phyloP scores from a whole-genome alignment of 1,140 invertebrate genomes.

The Latrodectus geometricus region DNA sequence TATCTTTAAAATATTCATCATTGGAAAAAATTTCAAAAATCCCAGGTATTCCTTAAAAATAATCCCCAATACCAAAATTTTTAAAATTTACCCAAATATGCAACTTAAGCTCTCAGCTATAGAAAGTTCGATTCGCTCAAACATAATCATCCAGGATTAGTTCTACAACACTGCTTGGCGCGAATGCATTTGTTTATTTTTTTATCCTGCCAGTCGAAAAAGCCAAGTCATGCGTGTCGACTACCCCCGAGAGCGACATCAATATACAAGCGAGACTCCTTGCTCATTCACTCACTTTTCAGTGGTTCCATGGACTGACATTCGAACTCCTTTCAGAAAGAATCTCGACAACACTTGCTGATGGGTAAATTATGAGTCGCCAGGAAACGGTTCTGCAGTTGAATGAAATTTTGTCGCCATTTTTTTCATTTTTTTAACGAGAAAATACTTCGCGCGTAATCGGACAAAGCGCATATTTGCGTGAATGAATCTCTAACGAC shows the following conservation, averaged over 20 bases:
- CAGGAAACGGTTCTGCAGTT: conserved; percentile 52
- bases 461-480: background rate
- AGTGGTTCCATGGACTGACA: background rate
- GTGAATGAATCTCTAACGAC: background rate
- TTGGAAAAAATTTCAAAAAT: no score
- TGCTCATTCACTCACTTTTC: background rate
- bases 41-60: no score
- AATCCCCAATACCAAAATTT: no score
- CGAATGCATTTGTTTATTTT: background rate
- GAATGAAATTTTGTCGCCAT: conserved; percentile 42
- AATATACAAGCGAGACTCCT: background rate
- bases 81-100: no score
- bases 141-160: no score
- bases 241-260: background rate
- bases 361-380: background rate
- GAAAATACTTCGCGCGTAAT: background rate
- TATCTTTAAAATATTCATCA: no score
- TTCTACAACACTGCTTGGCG: background rate
- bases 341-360: background rate
- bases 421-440: background rate
- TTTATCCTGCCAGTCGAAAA: background rate
- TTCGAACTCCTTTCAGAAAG: background rate
- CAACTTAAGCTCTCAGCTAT: no score
- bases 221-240: background rate
- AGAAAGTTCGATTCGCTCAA: no score